A percentile compares a stretch with the other conserved stretches of the same genome.
These are phyloP conservation scores for Drosophila monieri DNA, from an alignment of 2,888 invertebrate genomes.

Conservation along the genomic window DNA sequence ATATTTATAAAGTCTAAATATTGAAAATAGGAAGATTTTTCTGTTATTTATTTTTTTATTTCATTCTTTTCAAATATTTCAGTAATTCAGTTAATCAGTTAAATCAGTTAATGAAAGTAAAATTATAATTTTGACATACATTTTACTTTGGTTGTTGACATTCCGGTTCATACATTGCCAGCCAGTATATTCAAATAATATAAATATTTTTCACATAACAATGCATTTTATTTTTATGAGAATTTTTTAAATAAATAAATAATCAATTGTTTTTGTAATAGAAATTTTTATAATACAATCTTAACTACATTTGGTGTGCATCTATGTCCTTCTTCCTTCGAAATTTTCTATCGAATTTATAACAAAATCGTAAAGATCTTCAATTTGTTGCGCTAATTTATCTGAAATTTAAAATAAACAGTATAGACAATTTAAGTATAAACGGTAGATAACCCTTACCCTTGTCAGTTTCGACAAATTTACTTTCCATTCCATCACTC, in stretches of 20 bases:
- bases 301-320: conserved; percentile 17
- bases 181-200: too few relatives aligned
- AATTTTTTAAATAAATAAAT: conserved; percentile 31
- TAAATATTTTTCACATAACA: neutral
- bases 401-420: conserved; percentile 63
- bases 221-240: conserved; percentile 7
- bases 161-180: too few relatives aligned
- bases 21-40: too few relatives aligned
- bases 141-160: too few relatives aligned
- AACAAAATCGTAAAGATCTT: conserved; percentile 84
- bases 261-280: conserved; percentile 20
- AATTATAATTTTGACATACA: too few relatives aligned
- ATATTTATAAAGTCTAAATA: too few relatives aligned
- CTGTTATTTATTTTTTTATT: too few relatives aligned
- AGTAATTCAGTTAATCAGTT: too few relatives aligned
- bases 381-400: conserved; percentile 83
- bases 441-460: conserved; percentile 52
- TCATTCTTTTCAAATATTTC: too few relatives aligned
- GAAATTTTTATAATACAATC: conserved; percentile 19
- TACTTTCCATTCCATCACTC: conserved; percentile 74
- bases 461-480: conserved; percentile 68
- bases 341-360: conserved; percentile 80
- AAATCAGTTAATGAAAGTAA: too few relatives aligned
- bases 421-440: neutral
- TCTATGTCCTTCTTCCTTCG: conserved; percentile 38